Conservation (phyloP, 2,797 vertebrate genomes). For the Chiroxiphia lanceolata region DNA sequence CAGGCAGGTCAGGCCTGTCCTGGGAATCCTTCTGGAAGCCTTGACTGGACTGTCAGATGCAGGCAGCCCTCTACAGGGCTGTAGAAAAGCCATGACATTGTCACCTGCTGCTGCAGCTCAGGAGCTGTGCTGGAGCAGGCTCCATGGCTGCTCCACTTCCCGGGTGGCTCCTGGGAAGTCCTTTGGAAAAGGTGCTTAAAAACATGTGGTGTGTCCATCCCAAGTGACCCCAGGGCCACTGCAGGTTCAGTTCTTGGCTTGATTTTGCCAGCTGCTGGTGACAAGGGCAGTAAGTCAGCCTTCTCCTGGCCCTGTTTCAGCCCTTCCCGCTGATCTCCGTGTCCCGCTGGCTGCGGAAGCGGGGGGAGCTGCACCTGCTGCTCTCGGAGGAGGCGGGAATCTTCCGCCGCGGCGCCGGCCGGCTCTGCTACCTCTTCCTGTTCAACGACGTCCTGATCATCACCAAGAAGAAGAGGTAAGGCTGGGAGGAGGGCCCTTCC, state of each 20-base stretch:
- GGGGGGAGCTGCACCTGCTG: slow-evolving; percentile 83
- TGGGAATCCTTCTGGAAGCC: neutral
- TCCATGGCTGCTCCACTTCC: accelerated
- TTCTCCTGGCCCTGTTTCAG: slow-evolving; percentile 24
- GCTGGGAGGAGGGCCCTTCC: accelerated
- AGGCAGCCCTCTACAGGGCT: neutral
- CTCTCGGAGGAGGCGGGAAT: slow-evolving; percentile 83
- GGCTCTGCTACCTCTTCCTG: slow-evolving; percentile 87
- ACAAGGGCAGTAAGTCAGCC: accelerated
- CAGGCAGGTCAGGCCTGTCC: accelerated
- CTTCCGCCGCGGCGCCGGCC: slow-evolving; percentile 86
- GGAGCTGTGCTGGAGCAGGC: neutral
- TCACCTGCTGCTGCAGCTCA: neutral
- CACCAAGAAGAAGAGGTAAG: slow-evolving; percentile 93
- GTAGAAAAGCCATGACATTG: neutral
- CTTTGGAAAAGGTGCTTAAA: neutral
- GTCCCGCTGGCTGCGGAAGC: slow-evolving; percentile 92
- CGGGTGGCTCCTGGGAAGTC: accelerated
- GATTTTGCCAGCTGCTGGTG: neutral
- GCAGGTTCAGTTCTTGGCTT: neutral
- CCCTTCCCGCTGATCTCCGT: slow-evolving; percentile 89
- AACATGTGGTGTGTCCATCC: accelerated
- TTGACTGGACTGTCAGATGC: neutral
- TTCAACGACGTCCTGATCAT: slow-evolving; percentile 94
- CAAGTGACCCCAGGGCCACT: accelerated